Base-by-base conservation (phyloP, 2,113 vertebrate species). In the Melanerpes aurifrons region DNA sequence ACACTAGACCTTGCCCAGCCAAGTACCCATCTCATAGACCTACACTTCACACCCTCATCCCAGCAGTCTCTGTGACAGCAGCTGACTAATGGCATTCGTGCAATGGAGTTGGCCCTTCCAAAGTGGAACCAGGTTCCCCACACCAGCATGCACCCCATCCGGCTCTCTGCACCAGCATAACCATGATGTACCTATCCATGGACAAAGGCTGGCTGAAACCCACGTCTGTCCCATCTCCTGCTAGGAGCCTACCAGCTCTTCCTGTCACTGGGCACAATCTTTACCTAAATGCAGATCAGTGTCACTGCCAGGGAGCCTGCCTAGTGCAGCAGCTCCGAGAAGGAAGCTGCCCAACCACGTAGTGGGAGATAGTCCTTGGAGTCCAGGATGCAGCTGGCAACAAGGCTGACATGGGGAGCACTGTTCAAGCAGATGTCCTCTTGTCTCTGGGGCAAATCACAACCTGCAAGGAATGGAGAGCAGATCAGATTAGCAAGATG, bases 341-440 rank as follows among this genome's bases (percentile, higher is more conserved):
- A 4, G 63, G 91, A 77, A 45, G 50, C 26, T 25, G 61, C 62
- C 86, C 93, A 78, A 54, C 54, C 74, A 3, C 3, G 72, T 58
- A 28, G 17, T 3, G 28, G 80, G 26, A 58, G 80, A 15, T 37
- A 73, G 32, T 69, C 83, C 74, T 75, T 78, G 78, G 86, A 75
- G 77, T 87, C 81, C 86, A 77, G 73, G 71, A 89, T 71, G 61
- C 32, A 56, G 50, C 62, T 28, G 1, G 86, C 66, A 86, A n/a
- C 66, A 28, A 74, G 82, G 85, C 43, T 20, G 6, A 79, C 1
- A 12, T 1, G 28, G 13, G 47, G 35, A 20, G 13, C 62, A 57
- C 17, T 4, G 0, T 31, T 43, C 0, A 0, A 90, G 73, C 1
- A 1, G 37, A 76, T 1, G 0, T 48, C 57, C 2, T 1, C 2